Evolutionary conservation across 2,113 vertebrate species (phyloP).

Genomic region (Lota lota): DNA sequence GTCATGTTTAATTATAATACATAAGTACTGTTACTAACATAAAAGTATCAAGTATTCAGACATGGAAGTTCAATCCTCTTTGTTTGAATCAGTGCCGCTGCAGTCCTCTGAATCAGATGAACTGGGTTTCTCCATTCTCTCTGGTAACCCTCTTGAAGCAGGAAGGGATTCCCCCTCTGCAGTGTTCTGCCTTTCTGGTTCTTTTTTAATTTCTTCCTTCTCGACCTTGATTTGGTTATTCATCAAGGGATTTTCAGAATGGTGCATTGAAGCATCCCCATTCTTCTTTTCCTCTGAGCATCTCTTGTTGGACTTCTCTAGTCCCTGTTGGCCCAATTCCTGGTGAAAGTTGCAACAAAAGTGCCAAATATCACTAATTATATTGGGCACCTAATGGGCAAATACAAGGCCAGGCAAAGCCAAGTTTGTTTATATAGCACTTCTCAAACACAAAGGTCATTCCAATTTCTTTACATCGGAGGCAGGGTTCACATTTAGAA

Average conservation of each 20-base stretch:
- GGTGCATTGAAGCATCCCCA: not conserved
- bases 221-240: not conserved
- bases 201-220: not conserved
- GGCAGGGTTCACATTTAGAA: no score
- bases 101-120: not conserved
- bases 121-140: not conserved
- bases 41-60: no score
- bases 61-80: no score
- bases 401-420: no score
- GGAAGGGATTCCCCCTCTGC: not conserved
- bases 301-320: slow-evolving; percentile 8
- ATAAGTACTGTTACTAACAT: no score
- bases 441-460: no score
- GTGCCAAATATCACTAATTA: no score
- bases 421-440: no score
- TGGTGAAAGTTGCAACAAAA: not conserved
- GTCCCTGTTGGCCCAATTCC: slow-evolving; percentile 16
- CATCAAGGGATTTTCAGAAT: not conserved
- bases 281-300: slow-evolving; percentile 1
- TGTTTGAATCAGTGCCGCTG: no score
- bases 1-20: no score
- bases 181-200: not conserved
- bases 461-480: no score
- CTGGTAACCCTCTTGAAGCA: not conserved
- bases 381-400: no score